Base-by-base conservation (phyloP, 2,888 invertebrate genomes). In the Drosophila longiperda region DNA sequence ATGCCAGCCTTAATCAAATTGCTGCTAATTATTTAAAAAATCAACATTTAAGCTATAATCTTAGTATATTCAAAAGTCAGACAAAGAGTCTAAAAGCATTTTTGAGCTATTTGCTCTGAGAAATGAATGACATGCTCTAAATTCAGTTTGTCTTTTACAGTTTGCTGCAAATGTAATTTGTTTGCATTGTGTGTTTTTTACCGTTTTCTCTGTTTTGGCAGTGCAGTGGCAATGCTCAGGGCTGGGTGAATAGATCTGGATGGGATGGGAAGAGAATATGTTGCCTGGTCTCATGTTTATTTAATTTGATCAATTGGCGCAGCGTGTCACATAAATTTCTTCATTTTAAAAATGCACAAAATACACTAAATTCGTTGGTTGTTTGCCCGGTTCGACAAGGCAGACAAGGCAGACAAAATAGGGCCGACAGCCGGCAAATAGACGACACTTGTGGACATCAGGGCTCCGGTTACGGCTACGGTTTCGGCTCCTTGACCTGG, bases 251-350 rank as follows among this genome's bases (percentile, higher is more conserved):
- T 32, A 11, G 45, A 15, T 53, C 29, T 53, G 53, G 11, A 12
- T 50, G 8, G 15, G 15, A 12, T 23, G 45, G 45, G 45, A 45
- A 2, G 45, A 23, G 8, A 1, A 0, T 45, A 15, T 40, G 26
- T 29, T 55, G 58, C 33, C 38, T 50, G 71, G 40, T 63, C 79
- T 91, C 91, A 91, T 91, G 91, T 90, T 89, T 91, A 91, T 91
- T 91, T 91, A 91, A 91, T 91, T 90, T 91, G 91, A 91, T 91
- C 91, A 91, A 91, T 91, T 91, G 90, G 82, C 84, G 80, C 77
- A 82, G 80, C 87, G 80, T 91, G 91, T 91, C 91, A 90, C 90
- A 91, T 91, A 91, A 91, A 91, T 91, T 90, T 75, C 42, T 55
- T 49, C 78, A 73, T 86, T 83, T 83, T 79, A 76, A 77, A 76